phyloP scores from a whole-genome alignment of 2,888 invertebrate species.

The Metellina segmentata region DNA sequence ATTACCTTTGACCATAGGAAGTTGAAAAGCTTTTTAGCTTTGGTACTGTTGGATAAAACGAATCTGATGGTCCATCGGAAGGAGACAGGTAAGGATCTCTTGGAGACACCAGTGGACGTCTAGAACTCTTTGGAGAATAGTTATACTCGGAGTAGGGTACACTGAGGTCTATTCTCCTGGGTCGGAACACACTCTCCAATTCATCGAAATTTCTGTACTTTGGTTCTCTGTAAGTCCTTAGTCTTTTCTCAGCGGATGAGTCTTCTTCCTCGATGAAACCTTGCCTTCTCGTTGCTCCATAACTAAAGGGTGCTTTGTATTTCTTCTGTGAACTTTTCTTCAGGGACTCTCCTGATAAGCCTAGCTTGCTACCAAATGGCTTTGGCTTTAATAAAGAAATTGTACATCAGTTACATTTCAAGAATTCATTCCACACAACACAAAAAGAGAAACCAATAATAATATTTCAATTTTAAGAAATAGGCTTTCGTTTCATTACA shows the following conservation, averaged over 20 bases:
- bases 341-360: slow-evolving; percentile 13
- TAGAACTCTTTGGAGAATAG: background rate
- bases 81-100: slow-evolving; percentile 70
- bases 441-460: too few species aligned
- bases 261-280: slow-evolving; percentile 33
- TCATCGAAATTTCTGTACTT: slow-evolving; percentile 70
- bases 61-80: slow-evolving; percentile 23
- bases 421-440: too few species aligned
- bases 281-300: slow-evolving; percentile 48
- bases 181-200: slow-evolving; percentile 52
- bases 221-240: slow-evolving; percentile 44
- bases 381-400: slow-evolving; percentile 30
- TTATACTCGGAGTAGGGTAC: slow-evolving; percentile 20
- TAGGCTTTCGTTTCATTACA: too few species aligned
- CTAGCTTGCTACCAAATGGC: slow-evolving; percentile 37
- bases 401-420: too few species aligned
- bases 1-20: slow-evolving; percentile 35
- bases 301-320: slow-evolving; percentile 29
- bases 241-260: slow-evolving; percentile 7
- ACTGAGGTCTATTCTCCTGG: slow-evolving; percentile 43
- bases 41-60: slow-evolving; percentile 57
- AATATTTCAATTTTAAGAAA: too few species aligned
- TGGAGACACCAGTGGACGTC: slow-evolving; percentile 38
- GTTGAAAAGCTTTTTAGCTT: slow-evolving; percentile 44
- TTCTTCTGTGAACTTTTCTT: slow-evolving; percentile 54